Evolutionary conservation across 2,797 vertebrate genomes (phyloP).

Genomic region (Petrocephalus schoutedeni): DNA sequence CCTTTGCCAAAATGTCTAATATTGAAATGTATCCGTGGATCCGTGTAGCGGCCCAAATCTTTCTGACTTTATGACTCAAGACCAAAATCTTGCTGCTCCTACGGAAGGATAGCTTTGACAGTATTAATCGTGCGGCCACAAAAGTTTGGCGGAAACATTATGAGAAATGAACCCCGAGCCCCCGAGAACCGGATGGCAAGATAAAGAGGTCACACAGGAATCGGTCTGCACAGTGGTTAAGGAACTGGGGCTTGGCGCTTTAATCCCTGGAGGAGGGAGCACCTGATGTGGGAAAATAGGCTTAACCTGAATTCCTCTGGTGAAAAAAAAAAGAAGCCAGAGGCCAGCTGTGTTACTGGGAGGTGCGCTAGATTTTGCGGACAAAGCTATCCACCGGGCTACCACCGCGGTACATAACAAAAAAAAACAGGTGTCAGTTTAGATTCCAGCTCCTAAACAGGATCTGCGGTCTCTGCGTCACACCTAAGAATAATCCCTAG

Average conservation of each 20-base stretch:
- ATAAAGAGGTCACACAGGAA: background rate
- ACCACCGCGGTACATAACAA: background rate
- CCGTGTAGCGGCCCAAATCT: background rate
- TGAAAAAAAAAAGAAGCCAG: background rate
- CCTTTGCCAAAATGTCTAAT: background rate
- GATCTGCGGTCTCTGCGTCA: background rate
- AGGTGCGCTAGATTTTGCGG: background rate
- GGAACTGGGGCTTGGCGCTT: background rate
- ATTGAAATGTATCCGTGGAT: background rate
- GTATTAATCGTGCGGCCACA: background rate
- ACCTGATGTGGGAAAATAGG: background rate
- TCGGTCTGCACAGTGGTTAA: background rate
- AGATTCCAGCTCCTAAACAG: background rate
- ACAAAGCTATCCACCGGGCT: background rate
- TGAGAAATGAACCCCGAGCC: background rate
- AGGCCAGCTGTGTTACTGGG: background rate
- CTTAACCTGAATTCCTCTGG: background rate
- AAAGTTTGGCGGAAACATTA: background rate
- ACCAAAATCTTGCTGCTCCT: background rate
- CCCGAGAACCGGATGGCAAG: background rate
- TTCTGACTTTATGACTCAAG: background rate
- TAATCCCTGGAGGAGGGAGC: background rate
- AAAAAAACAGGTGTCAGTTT: background rate
- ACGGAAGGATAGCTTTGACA: background rate
- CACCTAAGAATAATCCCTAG: background rate